These are phyloP conservation scores for Phymorhynchus buccinoides DNA, from an alignment of 1,140 invertebrate species.

Conservation along the genomic window DNA sequence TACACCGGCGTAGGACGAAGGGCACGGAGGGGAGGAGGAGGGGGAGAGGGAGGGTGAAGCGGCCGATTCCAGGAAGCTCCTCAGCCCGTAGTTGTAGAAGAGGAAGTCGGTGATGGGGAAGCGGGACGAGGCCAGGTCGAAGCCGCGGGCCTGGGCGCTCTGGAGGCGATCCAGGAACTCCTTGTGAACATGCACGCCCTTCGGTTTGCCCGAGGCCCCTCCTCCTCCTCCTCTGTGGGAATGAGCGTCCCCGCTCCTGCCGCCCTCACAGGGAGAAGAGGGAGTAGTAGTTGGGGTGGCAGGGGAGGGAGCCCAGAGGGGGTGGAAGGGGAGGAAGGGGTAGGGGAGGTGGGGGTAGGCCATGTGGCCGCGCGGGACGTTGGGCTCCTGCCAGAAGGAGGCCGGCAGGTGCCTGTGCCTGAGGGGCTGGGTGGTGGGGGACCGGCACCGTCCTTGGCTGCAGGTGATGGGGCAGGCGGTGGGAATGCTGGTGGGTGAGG, in stretches of 20 bases:
- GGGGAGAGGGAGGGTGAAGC: background rate
- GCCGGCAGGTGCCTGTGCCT: constrained; percentile 32
- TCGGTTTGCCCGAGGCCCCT: background rate
- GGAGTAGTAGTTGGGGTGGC: background rate
- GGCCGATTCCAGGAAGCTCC: constrained; percentile 23
- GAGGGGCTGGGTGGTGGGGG: constrained; percentile 2
- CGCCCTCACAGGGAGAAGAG: background rate
- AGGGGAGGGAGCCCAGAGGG: background rate
- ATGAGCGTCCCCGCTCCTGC: background rate
- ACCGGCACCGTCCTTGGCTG: background rate
- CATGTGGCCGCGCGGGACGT: background rate
- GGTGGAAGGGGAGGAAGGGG: background rate
- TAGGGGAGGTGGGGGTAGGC: background rate
- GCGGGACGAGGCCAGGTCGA: constrained; percentile 22
- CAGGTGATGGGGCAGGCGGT: background rate
- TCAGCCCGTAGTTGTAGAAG: constrained; percentile 41
- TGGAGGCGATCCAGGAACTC: constrained; percentile 34
- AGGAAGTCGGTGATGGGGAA: constrained; percentile 42
- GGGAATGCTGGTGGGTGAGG: background rate
- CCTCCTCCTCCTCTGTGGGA: background rate
- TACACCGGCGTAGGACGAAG: background rate
- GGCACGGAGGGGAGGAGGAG: background rate
- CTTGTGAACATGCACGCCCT: constrained; percentile 16
- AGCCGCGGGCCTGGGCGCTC: constrained; percentile 22
- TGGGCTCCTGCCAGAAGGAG: constrained; percentile 39